A percentile compares a stretch with the other conserved stretches of the same genome.
These are phyloP conservation scores for Rhinopomastus cyanomelas DNA, from an alignment of 2,113 vertebrate species.

Conservation along the genomic window DNA sequence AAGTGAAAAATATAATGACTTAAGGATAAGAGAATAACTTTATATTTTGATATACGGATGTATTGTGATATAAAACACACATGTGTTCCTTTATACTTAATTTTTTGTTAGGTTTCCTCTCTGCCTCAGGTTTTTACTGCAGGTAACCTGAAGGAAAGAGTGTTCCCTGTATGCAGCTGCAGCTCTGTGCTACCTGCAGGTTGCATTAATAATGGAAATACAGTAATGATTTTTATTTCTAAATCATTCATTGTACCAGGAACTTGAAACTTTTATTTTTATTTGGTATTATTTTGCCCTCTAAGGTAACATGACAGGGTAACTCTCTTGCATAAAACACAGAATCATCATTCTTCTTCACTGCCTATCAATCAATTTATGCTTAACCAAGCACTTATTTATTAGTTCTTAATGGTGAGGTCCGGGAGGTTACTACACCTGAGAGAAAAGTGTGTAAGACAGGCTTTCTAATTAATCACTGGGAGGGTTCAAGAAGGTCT, in stretches of 20 bases:
- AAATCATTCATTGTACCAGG: constrained; percentile 27
- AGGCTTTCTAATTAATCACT: constrained; percentile 76
- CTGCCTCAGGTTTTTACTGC: not conserved
- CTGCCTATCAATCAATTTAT: constrained; percentile 71
- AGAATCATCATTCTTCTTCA: constrained; percentile 70
- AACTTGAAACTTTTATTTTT: constrained; percentile 59
- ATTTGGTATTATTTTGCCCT: constrained; percentile 67
- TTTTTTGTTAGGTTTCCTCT: not conserved
- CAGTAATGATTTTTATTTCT: not conserved
- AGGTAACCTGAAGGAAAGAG: not conserved
- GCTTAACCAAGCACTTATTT: constrained; percentile 79
- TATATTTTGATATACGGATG: not conserved
- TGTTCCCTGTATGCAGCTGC: not conserved
- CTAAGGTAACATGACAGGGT: constrained; percentile 62
- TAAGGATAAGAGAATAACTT: not conserved
- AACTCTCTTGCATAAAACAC: constrained; percentile 61
- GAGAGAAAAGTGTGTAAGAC: constrained; percentile 76
- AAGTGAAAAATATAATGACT: not conserved
- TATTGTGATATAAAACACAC: not conserved
- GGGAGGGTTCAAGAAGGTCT: constrained; percentile 69
- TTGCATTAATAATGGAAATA: not conserved
- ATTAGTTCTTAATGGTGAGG: constrained; percentile 75
- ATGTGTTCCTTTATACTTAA: not conserved
- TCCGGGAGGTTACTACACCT: constrained; percentile 72
- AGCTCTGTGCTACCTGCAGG: not conserved